A percentile compares a stretch with the other conserved stretches of the same genome.
phyloP scores from a whole-genome alignment of 2,113 vertebrate species.

The Axis porcinus region DNA sequence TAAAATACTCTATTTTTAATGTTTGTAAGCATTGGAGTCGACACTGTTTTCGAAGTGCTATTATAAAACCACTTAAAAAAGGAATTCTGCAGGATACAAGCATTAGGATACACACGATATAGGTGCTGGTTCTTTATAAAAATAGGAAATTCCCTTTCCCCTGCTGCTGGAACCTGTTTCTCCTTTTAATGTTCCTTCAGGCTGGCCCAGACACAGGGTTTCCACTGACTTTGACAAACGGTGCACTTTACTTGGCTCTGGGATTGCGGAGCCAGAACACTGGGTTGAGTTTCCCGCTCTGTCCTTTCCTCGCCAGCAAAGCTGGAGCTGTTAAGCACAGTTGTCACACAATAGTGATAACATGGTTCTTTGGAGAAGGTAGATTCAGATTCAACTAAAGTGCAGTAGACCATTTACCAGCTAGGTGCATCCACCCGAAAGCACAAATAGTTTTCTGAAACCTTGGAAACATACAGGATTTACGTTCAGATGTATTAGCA shows the following conservation, averaged over 20 bases:
- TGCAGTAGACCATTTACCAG: not conserved
- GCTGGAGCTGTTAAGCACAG: not conserved
- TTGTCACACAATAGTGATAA: not conserved
- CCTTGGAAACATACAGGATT: not conserved
- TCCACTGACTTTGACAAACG: slow-evolving; percentile 23
- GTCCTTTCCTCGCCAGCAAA: not conserved
- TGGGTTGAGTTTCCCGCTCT: not conserved
- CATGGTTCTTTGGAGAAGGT: not conserved
- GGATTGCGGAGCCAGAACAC: not conserved
- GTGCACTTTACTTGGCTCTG: slow-evolving; percentile 41
- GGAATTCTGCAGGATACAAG: not conserved
- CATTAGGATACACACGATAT: not conserved
- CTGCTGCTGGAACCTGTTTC: not conserved
- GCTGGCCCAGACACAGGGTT: slow-evolving; percentile 2
- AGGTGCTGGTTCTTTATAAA: not conserved
- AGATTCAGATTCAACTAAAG: not conserved
- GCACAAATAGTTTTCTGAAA: not conserved
- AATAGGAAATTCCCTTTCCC: not conserved
- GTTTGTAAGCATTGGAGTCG: not conserved
- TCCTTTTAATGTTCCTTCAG: not conserved
- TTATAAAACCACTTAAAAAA: not conserved
- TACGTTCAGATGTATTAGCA: not conserved
- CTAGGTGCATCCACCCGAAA: not conserved
- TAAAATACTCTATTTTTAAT: slow-evolving; percentile 1
- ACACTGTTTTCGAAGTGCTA: not conserved